phyloP scores from a whole-genome alignment of 2,113 vertebrate genomes.

The Melanocharis versteri region DNA sequence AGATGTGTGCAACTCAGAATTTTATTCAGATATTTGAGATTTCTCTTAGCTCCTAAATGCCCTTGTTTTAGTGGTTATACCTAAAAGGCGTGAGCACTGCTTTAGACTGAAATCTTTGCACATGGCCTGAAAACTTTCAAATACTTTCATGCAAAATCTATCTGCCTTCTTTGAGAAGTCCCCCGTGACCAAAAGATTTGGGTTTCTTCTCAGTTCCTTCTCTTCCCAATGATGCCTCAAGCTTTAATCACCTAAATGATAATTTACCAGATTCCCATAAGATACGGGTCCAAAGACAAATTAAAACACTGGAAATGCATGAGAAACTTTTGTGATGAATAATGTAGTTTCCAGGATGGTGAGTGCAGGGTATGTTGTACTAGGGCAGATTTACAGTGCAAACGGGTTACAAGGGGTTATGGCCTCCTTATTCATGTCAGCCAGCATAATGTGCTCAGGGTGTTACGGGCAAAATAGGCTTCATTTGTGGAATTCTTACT shows the following conservation, averaged over 20 bases:
- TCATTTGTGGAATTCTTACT: neutral
- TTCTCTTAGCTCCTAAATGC: neutral
- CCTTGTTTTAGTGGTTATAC: neutral
- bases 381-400: neutral
- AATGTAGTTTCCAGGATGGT: neutral
- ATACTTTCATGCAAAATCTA: neutral
- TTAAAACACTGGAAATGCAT: neutral
- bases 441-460: neutral
- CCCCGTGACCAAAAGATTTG: neutral
- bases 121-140: neutral
- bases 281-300: neutral
- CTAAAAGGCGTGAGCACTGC: neutral
- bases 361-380: neutral
- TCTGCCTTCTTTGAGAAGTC: neutral
- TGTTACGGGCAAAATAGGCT: neutral
- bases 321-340: neutral
- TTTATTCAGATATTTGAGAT: neutral
- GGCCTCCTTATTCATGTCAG: neutral
- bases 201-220: neutral
- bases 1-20: neutral
- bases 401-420: neutral
- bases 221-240: neutral
- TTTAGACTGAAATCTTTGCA: neutral
- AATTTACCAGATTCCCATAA: neutral
- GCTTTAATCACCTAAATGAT: neutral